Evolutionary conservation across 2,113 vertebrate species (phyloP).

Genomic region (Pluvialis apricaria): DNA sequence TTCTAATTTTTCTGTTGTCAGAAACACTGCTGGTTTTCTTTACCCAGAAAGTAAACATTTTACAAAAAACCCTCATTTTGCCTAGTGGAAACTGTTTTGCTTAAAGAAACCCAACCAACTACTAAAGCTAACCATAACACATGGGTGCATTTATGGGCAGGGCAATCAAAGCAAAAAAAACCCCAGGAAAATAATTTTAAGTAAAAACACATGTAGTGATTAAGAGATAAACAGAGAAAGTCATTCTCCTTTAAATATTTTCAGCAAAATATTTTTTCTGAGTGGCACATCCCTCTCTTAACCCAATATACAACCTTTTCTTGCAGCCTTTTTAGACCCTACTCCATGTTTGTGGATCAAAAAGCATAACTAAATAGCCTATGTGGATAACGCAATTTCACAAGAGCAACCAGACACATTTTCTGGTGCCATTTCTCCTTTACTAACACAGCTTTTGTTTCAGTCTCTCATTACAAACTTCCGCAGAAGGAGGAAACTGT

Average conservation of each 20-base stretch:
- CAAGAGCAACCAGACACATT: not conserved
- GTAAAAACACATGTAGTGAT: not conserved
- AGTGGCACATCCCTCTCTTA: not conserved
- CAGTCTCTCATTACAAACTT: not conserved
- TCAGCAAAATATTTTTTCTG: not conserved
- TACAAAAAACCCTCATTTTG: not conserved
- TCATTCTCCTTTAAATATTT: not conserved
- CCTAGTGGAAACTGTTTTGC: not conserved
- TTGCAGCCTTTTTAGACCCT: not conserved
- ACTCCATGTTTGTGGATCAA: not conserved
- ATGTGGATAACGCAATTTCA: not conserved
- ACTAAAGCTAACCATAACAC: not conserved
- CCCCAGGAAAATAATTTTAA: not conserved
- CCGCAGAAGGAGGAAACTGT: not conserved
- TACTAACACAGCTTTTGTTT: not conserved
- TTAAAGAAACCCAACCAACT: not conserved
- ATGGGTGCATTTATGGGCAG: not conserved
- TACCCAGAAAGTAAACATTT: not conserved
- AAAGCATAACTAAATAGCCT: not conserved
- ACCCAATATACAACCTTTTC: not conserved
- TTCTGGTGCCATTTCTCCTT: not conserved
- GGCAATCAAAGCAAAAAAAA: not conserved
- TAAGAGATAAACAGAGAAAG: not conserved
- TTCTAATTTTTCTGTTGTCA: not conserved
- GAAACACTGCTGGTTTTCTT: not conserved